Evolutionary conservation across 2,797 vertebrate species (phyloP), one percentile per base, ranked within the genome.

Genomic region (Rhabdomys pumilio): DNA sequence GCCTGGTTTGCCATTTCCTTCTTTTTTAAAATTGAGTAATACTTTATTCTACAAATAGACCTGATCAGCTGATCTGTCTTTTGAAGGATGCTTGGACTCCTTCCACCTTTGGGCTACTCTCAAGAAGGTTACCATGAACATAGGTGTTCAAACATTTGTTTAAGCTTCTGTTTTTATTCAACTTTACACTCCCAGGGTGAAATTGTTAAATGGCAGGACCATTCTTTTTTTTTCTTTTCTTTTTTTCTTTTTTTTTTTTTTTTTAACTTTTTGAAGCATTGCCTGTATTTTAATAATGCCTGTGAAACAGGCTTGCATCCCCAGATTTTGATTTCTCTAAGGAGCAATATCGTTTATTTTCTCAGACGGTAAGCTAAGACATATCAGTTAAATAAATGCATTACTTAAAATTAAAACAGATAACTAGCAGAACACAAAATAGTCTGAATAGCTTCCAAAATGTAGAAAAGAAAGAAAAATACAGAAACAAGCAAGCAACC

Each of bases 391-490:
- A 44, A 44, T 88, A 92, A 89, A 75, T 19, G 50, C 26, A 38
- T 55, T 44, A 94, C 59, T 93, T 91, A 59, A 91, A 95, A 94
- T 91, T 50, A 76, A 13, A 91, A 85, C 44, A 83, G 19, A 29
- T 88, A 92, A 69, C 57, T 10, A 89, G 59, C 22, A 83, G 94
- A 96, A 73, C 44, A 61, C n/a, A 96, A 92, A 97, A 65, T 53
- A 73, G 77, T 69, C 87, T 90, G 44, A 88, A 22, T 61, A 47
- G 11, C n/a, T 91, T 90, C 76, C 69, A 94, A 50, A 87, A 79
- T 92, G 20, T 31, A 82, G 22, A 1, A 88, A 90, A 61, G 34
- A 92, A 73, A 38, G 67, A 89, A 88, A 26, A 90, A 75, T 57
- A 91, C 15, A 93, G 65, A 95, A 69, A 22, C 6, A 57, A 31